Evolutionary conservation across 2,888 invertebrate genomes (phyloP).

Genomic region (Hyles lineata): DNA sequence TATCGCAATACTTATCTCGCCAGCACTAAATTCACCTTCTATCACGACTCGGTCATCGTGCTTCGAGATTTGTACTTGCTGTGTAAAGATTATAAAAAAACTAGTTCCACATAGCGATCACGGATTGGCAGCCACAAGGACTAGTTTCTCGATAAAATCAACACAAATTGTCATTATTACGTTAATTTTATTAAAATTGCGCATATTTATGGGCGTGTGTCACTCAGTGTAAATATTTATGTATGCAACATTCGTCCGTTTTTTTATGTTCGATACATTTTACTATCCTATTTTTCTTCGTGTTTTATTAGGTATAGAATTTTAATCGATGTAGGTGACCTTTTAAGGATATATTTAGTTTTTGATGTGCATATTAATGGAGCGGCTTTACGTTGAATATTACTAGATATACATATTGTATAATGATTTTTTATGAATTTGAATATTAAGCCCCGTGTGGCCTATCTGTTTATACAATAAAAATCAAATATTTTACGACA

Average conservation of each 20-base stretch:
- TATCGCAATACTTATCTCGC: conserved; percentile 27
- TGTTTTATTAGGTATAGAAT: neutral
- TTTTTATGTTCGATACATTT: conserved; percentile 7
- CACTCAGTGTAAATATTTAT: conserved; percentile 3
- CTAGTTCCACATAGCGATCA: conserved; percentile 1
- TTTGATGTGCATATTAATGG: neutral
- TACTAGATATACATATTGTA: neutral
- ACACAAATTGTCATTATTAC: conserved; percentile 16
- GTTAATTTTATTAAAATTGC: conserved; percentile 13
- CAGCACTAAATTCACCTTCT: conserved; percentile 26
- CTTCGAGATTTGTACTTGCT: conserved; percentile 17
- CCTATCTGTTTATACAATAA: too few species aligned
- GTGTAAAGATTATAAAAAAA: conserved; percentile 17
- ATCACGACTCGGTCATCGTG: conserved; percentile 18
- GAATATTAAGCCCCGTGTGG: too few species aligned
- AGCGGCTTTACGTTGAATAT: neutral
- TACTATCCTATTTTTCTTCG: neutral
- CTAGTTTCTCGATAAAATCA: conserved; percentile 3
- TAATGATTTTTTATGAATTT: too few species aligned
- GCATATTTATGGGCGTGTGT: conserved; percentile 4
- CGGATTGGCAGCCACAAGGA: conserved; percentile 10
- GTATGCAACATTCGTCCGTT: neutral
- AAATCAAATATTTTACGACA: too few species aligned
- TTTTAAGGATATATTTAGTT: conserved; percentile 1
- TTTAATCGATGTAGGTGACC: neutral